These are phyloP conservation scores for Acromyrmex heyeri DNA, from an alignment of 1,140 invertebrate genomes.

Conservation along the genomic window DNA sequence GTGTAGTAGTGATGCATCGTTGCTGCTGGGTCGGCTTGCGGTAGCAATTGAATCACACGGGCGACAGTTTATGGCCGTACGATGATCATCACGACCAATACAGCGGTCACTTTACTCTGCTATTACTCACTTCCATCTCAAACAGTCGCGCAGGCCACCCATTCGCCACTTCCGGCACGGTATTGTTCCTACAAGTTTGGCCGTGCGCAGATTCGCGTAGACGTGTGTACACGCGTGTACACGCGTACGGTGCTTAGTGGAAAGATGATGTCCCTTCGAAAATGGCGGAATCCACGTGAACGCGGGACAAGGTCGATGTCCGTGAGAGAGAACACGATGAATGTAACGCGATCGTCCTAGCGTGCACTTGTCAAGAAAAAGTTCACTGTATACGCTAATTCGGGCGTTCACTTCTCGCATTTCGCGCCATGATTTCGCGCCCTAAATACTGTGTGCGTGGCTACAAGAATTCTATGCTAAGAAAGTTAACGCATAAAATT, in stretches of 20 bases:
- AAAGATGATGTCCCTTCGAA: constrained; percentile 11
- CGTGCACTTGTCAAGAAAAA: constrained; percentile 4
- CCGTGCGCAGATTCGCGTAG: constrained; percentile 37
- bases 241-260: not conserved
- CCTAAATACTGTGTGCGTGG: not conserved
- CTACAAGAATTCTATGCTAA: not conserved
- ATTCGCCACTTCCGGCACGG: constrained; percentile 71
- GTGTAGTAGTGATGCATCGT: constrained; percentile 82
- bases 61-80: constrained; percentile 77
- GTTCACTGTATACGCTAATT: constrained; percentile 33
- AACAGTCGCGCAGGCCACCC: constrained; percentile 72
- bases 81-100: constrained; percentile 78
- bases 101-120: constrained; percentile 76
- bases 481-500: not conserved
- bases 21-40: constrained; percentile 69
- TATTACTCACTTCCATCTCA: constrained; percentile 77
- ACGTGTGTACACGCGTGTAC: not conserved
- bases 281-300: constrained; percentile 53
- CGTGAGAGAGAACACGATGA: not conserved
- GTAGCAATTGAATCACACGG: constrained; percentile 79
- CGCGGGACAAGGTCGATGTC: constrained; percentile 6
- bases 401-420: constrained; percentile 39
- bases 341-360: constrained; percentile 10
- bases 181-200: constrained; percentile 58
- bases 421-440: constrained; percentile 47